phyloP scores from a whole-genome alignment of 2,888 invertebrate species.

The Drosophila colorata region DNA sequence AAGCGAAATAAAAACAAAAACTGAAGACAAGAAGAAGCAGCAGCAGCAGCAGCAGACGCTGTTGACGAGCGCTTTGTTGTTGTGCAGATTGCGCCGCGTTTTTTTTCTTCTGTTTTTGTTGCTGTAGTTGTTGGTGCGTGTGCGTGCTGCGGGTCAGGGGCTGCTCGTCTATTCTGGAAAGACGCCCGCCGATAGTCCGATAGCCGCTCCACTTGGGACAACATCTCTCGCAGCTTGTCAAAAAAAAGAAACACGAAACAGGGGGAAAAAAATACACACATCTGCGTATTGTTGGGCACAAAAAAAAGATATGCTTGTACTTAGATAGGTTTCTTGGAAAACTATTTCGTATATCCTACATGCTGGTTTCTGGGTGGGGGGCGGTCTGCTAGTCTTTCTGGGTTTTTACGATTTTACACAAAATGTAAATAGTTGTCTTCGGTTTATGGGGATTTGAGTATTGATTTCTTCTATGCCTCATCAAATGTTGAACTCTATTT shows the following conservation, averaged over 20 bases:
- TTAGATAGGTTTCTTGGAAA: constrained; percentile 17
- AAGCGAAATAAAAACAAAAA: constrained; percentile 76
- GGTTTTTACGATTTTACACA: background rate
- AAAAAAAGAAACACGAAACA: constrained; percentile 2
- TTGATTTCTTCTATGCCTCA: background rate
- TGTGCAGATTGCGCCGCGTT: constrained; percentile 47
- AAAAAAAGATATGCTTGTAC: background rate
- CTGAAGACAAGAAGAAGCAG: constrained; percentile 68
- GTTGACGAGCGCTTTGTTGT: constrained; percentile 33
- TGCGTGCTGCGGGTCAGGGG: constrained; percentile 48
- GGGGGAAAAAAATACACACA: constrained; percentile 6
- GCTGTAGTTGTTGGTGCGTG: constrained; percentile 4
- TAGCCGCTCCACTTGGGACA: constrained; percentile 4
- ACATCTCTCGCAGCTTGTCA: constrained; percentile 9
- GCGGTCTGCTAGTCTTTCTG: background rate
- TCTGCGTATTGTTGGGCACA: constrained; percentile 3
- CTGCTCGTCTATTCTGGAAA: constrained; percentile 24
- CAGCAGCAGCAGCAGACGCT: constrained; percentile 23
- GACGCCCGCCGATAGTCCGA: constrained; percentile 25
- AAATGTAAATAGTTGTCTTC: background rate
- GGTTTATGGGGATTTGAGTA: background rate
- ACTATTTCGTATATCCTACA: constrained; percentile 2
- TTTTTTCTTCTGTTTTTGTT: constrained; percentile 31
- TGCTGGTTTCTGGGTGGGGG: background rate
- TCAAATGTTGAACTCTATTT: background rate